A percentile compares a stretch with the other conserved stretches of the same genome.
Conservation (phyloP, 2,888 invertebrate genomes). For the Cerastoderma edule region DNA sequence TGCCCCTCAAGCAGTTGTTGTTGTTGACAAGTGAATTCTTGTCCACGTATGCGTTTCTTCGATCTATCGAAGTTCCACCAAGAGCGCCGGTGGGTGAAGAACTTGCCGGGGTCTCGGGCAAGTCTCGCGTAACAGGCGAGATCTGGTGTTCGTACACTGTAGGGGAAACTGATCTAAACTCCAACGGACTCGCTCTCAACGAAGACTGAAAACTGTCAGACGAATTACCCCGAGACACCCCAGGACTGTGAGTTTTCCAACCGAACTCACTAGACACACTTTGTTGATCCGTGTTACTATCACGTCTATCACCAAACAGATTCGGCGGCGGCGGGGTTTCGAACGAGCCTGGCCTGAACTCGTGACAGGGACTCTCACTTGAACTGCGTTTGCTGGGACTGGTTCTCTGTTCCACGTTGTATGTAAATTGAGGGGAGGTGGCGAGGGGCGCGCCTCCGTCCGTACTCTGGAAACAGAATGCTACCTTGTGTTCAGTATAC, state of each 20-base stretch:
- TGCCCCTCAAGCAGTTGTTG: conserved; percentile 43
- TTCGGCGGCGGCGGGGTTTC: not conserved
- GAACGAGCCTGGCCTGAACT: conserved; percentile 1
- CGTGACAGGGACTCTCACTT: conserved; percentile 3
- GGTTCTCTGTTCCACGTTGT: conserved; percentile 1
- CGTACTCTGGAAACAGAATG: conserved; percentile 31
- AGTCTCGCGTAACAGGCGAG: conserved; percentile 30
- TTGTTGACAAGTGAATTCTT: conserved; percentile 32
- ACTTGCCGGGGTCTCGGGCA: conserved; percentile 24
- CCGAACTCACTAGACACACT: not conserved
- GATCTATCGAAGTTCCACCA: conserved; percentile 29
- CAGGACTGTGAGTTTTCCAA: not conserved
- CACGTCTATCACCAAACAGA: not conserved
- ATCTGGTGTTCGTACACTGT: conserved; percentile 32
- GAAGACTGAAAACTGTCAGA: conserved; percentile 35
- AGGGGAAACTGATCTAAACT: conserved; percentile 43
- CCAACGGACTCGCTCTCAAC: conserved; percentile 37
- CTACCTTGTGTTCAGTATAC: conserved; percentile 53
- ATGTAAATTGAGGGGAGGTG: not conserved
- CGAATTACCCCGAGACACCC: conserved; percentile 28
- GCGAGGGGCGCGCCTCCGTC: conserved; percentile 28
- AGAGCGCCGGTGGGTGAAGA: conserved; percentile 21
- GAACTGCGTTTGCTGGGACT: not conserved
- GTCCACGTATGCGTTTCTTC: conserved; percentile 28
- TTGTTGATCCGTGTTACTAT: conserved; percentile 7